Evolutionary conservation across 1,140 invertebrate genomes (phyloP), one percentile per base, ranked within the genome.

Genomic region (Cyclina sinensis): DNA sequence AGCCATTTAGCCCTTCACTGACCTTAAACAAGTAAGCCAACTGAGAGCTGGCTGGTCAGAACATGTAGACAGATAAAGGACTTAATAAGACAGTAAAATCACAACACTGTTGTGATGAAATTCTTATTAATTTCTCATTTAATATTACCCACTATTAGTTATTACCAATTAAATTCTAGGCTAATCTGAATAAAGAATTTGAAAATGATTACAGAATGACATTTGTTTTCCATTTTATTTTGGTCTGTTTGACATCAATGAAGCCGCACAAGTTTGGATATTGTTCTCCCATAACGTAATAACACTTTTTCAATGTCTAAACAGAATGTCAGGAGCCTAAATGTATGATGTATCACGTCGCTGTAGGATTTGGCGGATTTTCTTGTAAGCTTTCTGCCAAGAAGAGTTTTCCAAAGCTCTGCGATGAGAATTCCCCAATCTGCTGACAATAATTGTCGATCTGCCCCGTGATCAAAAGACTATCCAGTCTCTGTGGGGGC

Each of bases 401-500:
- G 94, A 99, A 99, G 35, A 99, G 96, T 96, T 99, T 99, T 62
- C 98, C 98, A 93, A 99, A 97, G 91, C 98, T 98, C 94, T 99
- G 99, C 11, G 98, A 98, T 91, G 98, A 98, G 96, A 99, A 99
- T 95, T 99, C 98, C 37, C 98, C 98, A 93, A 99, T 98, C 93
- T 99, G 98, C 94, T 99, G 97, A 92, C 98, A 98, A 95, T 99
- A 99, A 30, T 98, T 98, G 92, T 98, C 98, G 87, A 99, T 98
- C 96, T 99, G 99, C 43, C 98, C 98, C 68, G 98, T 98, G 27
- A 99, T 97, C 30, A 99, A 98, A 96, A 99, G 98, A 27, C 98
- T 98, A 94, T 99, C 98, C 7, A 99, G 96, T 89, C 99, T 97
- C 9, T 98, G 97, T 76, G 99, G 98, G 0, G 98, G 97, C 1